Conservation (phyloP, 1,140 invertebrate species). For the Rhagoletis pomonella region DNA sequence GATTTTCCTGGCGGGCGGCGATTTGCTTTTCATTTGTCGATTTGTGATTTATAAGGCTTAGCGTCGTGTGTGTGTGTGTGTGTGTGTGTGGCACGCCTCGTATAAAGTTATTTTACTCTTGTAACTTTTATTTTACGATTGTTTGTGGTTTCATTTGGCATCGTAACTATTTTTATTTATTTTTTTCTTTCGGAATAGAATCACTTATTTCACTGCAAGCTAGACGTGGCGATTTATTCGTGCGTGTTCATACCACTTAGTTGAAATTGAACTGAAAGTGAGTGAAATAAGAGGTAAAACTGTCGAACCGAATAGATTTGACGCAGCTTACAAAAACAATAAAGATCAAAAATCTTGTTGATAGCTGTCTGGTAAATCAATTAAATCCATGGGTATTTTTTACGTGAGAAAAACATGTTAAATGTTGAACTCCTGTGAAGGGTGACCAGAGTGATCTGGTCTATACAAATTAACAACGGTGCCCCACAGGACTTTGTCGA, state of each 20-base stretch:
- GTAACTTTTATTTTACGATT: slow-evolving; percentile 16
- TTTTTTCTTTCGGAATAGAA: background rate
- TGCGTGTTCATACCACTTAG: background rate
- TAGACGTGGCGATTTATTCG: background rate
- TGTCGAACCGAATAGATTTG: too few species aligned
- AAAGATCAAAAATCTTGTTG: too few species aligned
- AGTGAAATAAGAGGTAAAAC: too few species aligned
- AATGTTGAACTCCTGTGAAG: too few species aligned
- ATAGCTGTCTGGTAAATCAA: too few species aligned
- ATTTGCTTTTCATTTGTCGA: slow-evolving; percentile 19
- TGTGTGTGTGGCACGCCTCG: background rate
- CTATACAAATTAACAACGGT: too few species aligned
- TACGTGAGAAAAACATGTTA: too few species aligned
- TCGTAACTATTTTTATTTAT: too few species aligned
- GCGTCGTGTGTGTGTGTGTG: background rate
- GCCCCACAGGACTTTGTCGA: too few species aligned
- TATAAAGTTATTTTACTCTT: background rate
- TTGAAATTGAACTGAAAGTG: background rate
- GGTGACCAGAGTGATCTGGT: too few species aligned
- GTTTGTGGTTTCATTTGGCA: background rate
- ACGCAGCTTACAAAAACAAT: too few species aligned
- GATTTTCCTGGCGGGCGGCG: background rate
- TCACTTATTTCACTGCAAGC: background rate
- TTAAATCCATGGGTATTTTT: too few species aligned
- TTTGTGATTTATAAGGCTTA: slow-evolving; percentile 16